Evolutionary conservation across 2,797 vertebrate genomes (phyloP).

Genomic region (Onychomys torridus): DNA sequence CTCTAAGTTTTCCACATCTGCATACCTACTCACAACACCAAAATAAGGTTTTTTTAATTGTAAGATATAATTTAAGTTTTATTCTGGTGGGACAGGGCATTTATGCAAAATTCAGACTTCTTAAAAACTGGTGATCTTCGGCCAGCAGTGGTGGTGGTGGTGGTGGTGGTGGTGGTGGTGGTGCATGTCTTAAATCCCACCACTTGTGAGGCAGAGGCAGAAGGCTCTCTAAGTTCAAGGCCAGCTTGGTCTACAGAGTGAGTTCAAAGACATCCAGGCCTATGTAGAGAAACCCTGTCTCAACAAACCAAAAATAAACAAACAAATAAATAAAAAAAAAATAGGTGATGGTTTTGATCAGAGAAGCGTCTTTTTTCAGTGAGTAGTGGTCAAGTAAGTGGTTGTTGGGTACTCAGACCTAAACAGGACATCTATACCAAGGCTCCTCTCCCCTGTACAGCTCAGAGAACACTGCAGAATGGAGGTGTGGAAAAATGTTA

Average conservation of each 20-base stretch:
- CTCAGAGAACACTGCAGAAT: not conserved
- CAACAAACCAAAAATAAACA: no score
- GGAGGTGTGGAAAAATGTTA: not conserved
- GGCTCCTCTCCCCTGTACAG: not conserved
- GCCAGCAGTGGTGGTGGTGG: no score
- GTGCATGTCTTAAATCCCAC: not conserved
- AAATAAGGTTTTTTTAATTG: not conserved
- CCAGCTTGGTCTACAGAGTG: not conserved
- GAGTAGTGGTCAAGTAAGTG: not conserved
- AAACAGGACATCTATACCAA: not conserved
- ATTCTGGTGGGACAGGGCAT: not conserved
- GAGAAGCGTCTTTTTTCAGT: not conserved
- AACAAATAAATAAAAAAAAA: not conserved
- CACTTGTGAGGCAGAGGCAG: not conserved
- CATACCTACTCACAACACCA: not conserved
- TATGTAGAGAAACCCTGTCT: not conserved
- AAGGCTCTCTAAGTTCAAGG: not conserved
- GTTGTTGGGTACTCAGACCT: not conserved
- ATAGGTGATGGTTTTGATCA: not conserved
- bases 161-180: not conserved
- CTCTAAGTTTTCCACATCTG: not conserved
- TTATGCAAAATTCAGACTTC: conserved; percentile 5
- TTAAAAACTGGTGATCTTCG: not conserved
- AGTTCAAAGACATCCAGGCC: not conserved
- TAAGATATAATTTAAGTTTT: not conserved